Evolutionary conservation across 2,113 vertebrate species (phyloP).

Genomic region (Centropus unirufus): DNA sequence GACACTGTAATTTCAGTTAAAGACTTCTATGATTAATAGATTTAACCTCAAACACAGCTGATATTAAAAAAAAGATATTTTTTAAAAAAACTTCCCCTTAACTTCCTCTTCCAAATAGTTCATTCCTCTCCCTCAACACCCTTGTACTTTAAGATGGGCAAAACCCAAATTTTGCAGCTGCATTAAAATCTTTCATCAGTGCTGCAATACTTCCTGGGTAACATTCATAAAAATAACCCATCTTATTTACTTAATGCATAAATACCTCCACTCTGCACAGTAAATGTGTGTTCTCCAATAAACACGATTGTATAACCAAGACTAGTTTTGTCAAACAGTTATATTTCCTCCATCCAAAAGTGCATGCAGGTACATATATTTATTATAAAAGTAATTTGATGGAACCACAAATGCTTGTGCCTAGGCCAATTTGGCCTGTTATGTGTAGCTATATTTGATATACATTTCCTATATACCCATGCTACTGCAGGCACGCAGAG

Average conservation of each 20-base stretch:
- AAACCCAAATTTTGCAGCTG: not conserved
- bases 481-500: not conserved
- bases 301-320: not conserved
- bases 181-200: not conserved
- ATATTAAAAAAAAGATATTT: not conserved
- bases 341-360: not conserved
- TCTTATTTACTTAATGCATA: not conserved
- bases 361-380: not conserved
- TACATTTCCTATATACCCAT: not conserved
- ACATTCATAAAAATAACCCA: not conserved
- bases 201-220: not conserved
- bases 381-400: not conserved
- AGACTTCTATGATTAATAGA: not conserved
- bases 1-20: not conserved
- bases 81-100: not conserved
- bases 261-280: not conserved
- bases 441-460: not conserved
- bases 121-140: not conserved
- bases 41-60: not conserved
- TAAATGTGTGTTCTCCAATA: not conserved
- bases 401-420: not conserved
- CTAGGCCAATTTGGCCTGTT: not conserved
- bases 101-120: conserved; percentile 19
- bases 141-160: not conserved
- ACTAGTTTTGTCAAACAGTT: not conserved